Base-by-base conservation (phyloP, 2,113 vertebrate species). In the Gopherus flavomarginatus region DNA sequence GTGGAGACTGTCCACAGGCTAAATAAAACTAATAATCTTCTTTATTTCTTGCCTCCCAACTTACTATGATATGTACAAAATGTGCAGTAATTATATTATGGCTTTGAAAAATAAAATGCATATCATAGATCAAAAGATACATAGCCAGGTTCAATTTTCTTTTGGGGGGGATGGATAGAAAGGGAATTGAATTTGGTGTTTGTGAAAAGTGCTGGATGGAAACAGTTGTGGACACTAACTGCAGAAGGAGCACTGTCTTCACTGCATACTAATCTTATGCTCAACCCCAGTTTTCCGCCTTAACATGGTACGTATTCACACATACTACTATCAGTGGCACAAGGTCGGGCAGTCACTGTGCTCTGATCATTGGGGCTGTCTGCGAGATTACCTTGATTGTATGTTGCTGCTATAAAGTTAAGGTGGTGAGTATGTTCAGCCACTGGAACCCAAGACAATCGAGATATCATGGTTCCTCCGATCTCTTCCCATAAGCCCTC, bases 1-100 rank as follows among this genome's bases (percentile, higher is more conserved):
- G 35, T 4, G 0, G 69, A 81, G 56, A 8, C 69, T 24, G 4
- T 91, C 38, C 90, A 42, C n/a, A n/a, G 53, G 44, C 56, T 90
- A 13, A 52, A 50, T 54, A 78, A 79, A 72, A 19, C 10, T 26
- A 44, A 57, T 10, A 31, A 5, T 3, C 59, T 85, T 2, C 14
- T 90, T 31, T 84, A 42, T 59, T 88, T 9, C 52, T 93, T n/a
- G n/a, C 13, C 14, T 82, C 91, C 8, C 75, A 57, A 77, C 79
- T 65, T 78, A 87, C 31, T 65, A 65, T 86, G 19, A 72, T 31
- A 14, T 35, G 1, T 75, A 12, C 78, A 75, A 94, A 88, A 79
- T 16, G 0, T 0, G 16, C 0, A 1, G 65, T 65, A 85, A 75
- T 83, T 47, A 38, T 8, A 72, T 26, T 1, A 19, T 3, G 21